Conservation (phyloP, 2,888 invertebrate species). For the Eristalinus aeneus region DNA sequence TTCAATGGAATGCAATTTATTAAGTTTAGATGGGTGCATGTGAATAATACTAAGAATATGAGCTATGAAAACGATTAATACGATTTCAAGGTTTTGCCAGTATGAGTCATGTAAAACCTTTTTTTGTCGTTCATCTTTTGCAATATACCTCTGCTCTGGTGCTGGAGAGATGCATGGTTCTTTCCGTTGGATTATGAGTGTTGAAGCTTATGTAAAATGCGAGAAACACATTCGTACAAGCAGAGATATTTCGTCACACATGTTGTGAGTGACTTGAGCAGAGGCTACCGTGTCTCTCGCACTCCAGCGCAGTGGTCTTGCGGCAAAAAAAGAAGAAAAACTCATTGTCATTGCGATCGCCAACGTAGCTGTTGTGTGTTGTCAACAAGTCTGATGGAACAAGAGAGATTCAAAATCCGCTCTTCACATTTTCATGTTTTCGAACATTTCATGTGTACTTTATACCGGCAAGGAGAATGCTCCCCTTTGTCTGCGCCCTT, state of each 20-base stretch:
- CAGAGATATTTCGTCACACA: conserved; percentile 40
- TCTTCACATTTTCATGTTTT: conserved; percentile 23
- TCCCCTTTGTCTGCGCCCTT: not conserved
- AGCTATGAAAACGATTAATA: conserved; percentile 36
- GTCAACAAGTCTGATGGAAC: conserved; percentile 61
- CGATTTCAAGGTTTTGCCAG: conserved; percentile 57
- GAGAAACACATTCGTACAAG: conserved; percentile 21
- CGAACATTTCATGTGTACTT: conserved; percentile 14
- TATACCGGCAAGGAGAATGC: not conserved
- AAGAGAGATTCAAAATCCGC: not conserved
- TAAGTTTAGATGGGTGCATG: not conserved
- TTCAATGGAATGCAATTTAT: not conserved
- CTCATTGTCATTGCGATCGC: conserved; percentile 15
- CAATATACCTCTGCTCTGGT: conserved; percentile 4
- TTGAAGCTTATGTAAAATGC: conserved; percentile 51
- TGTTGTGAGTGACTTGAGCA: conserved; percentile 23
- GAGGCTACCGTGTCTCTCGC: conserved; percentile 43
- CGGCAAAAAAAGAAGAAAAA: conserved; percentile 30
- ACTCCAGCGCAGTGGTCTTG: conserved; percentile 29
- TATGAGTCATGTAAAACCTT: conserved; percentile 53
- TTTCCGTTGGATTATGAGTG: conserved; percentile 30
- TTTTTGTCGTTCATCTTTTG: conserved; percentile 53
- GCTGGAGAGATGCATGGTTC: conserved; percentile 49
- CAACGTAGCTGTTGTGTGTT: conserved; percentile 26
- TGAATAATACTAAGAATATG: not conserved